Conservation (phyloP, 2,797 vertebrate genomes). For the Sebastes wilsoni region DNA sequence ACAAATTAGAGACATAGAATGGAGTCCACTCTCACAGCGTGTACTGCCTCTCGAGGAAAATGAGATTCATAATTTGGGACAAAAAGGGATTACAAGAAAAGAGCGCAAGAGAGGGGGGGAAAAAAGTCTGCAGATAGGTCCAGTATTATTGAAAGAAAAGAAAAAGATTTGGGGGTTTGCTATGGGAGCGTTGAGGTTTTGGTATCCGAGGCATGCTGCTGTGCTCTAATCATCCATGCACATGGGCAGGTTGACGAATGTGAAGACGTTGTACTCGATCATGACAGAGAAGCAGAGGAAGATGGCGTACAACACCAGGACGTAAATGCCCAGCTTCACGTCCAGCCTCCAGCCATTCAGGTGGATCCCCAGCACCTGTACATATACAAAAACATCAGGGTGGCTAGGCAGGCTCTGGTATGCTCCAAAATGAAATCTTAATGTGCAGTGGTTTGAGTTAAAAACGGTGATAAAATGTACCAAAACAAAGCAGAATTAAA, state of each 20-base stretch:
- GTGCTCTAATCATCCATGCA: conserved; percentile 83
- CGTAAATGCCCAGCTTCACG: conserved; percentile 90
- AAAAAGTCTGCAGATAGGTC: conserved; percentile 58
- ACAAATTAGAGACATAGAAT: conserved; percentile 43
- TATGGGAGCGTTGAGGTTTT: conserved; percentile 54
- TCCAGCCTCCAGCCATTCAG: conserved; percentile 95
- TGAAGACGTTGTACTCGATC: conserved; percentile 99
- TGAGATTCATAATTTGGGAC: conserved; percentile 28
- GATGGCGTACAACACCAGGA: conserved; percentile 90
- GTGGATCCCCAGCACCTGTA: conserved; percentile 92
- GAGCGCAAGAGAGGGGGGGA: conserved; percentile 6
- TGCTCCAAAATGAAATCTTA: background rate
- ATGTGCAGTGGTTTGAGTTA: background rate
- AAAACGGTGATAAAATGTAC: background rate
- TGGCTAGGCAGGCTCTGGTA: fast-evolving
- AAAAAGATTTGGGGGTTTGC: background rate
- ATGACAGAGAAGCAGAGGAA: conserved; percentile 97
- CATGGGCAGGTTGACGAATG: conserved; percentile 98
- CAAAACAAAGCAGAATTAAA: background rate
- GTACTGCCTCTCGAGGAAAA: conserved; percentile 46
- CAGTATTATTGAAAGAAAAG: conserved; percentile 24
- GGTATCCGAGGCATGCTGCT: conserved; percentile 63
- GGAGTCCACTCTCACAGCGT: conserved; percentile 28
- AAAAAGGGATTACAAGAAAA: conserved; percentile 31
- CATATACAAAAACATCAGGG: background rate